phyloP scores from a whole-genome alignment of 2,888 invertebrate species.

The Blomia tropicalis region DNA sequence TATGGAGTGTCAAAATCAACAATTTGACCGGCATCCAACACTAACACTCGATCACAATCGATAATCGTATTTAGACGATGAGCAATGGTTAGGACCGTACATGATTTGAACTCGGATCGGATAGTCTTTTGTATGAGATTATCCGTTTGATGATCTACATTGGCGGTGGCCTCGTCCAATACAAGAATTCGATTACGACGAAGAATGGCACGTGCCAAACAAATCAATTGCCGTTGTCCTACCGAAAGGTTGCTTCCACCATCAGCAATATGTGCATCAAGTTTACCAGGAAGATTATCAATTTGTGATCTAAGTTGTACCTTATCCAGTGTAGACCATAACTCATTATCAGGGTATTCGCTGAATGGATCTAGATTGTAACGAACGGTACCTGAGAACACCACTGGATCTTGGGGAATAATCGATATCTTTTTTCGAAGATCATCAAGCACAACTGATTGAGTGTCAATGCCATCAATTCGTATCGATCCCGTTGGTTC shows the following conservation, averaged over 20 bases:
- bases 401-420: conserved; percentile 50
- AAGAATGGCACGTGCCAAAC: conserved; percentile 68
- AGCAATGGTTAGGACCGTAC: conserved; percentile 35
- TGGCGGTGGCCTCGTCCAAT: conserved; percentile 77
- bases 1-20: conserved; percentile 24
- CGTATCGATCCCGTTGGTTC: conserved; percentile 37
- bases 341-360: conserved; percentile 54
- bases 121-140: conserved; percentile 66
- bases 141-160: conserved; percentile 53
- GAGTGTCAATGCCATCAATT: conserved; percentile 39
- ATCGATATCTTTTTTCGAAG: conserved; percentile 38
- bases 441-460: conserved; percentile 46
- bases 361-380: conserved; percentile 77
- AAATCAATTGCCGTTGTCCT: too few species aligned
- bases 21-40: conserved; percentile 24
- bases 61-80: too few species aligned
- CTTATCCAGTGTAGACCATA: conserved; percentile 70
- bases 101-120: conserved; percentile 55
- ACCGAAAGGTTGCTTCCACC: conserved; percentile 69
- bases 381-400: conserved; percentile 70
- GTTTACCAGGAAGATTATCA: conserved; percentile 46
- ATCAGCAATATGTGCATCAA: conserved; percentile 53
- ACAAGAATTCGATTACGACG: conserved; percentile 53
- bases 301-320: conserved; percentile 56
- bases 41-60: conserved; percentile 64